Evolutionary conservation across 2,888 invertebrate species (phyloP).

Genomic region (Tachina grossa): DNA sequence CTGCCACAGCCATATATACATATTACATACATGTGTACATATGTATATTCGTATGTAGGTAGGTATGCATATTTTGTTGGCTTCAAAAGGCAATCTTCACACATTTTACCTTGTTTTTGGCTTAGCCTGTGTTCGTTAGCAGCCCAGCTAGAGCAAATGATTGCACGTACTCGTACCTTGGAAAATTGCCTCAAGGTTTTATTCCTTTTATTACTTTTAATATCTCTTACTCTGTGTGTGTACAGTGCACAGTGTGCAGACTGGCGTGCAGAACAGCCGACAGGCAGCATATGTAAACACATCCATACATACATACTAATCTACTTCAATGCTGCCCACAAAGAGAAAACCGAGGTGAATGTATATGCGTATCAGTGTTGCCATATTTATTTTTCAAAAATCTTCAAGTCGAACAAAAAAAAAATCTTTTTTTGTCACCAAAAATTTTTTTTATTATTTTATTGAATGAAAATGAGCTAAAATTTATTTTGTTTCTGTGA

Average conservation of each 20-base stretch:
- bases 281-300: not conserved
- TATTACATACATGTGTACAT: not conserved
- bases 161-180: constrained; percentile 25
- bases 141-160: constrained; percentile 37
- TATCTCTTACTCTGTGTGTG: constrained; percentile 34
- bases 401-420: too few species aligned
- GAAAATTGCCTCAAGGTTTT: constrained; percentile 62
- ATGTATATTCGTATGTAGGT: not conserved
- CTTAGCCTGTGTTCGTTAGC: constrained; percentile 30
- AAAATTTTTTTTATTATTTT: too few species aligned
- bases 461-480: too few species aligned
- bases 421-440: too few species aligned
- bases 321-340: too few species aligned
- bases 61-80: not conserved
- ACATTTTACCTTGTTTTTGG: constrained; percentile 42
- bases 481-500: too few species aligned
- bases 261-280: not conserved
- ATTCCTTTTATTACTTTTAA: constrained; percentile 65
- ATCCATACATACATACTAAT: too few species aligned
- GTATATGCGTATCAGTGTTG: too few species aligned
- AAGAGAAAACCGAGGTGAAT: too few species aligned
- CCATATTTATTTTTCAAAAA: too few species aligned
- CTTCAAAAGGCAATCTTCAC: constrained; percentile 48
- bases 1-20: too few species aligned
- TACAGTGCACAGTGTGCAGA: constrained; percentile 36